Evolutionary conservation across 2,888 invertebrate genomes (phyloP), one percentile per base, ranked within the genome.

Genomic region (Cyclophora punctaria): DNA sequence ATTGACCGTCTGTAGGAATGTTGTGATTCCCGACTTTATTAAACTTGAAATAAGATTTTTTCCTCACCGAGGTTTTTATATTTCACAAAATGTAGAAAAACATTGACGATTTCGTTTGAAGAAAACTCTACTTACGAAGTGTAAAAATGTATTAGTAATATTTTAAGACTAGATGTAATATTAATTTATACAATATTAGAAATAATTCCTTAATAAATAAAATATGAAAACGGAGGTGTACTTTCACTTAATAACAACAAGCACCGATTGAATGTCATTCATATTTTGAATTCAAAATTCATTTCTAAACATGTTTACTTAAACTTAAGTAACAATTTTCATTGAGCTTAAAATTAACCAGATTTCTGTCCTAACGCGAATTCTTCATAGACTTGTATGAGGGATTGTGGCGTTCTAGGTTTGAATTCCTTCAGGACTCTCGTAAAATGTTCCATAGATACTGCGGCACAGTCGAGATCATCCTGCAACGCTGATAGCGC

Each of bases 401-500:
- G 84, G 41, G 91, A 91, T 4, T 88, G 62, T 2, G 94, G 93
- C 3, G 96, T 98, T 66, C 96, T 90, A 0, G 97, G 96, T 43
- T 89, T 91, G 1, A 97, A 92, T 49, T 91, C 83, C 46, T 88
- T 79, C 3, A 98, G 79, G 0, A 96, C 95, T 61, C 88, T 77
- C 51, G 91, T 86, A 77, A 98, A 97, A 84, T 98, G 94, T 42
- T 83, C 78, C 83, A 89, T 90, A 3, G 83, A 82, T 0, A 98
- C 92, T 50, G 75, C 71, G 6, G 80, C 65, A 35, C 93, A 91
- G 4, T 93, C 83, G 2, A 96, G 83, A 73, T 93, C 91, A 62
- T 93, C 93, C 71, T 96, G 94, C 46, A 98, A 79, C 1, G 97
- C 96, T 69, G 91, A 91, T 73, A 97, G 86, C 0, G 96, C 98